Percentiles rank a stretch among this genome's conserved stretches.
Evolutionary conservation across 2,113 vertebrate genomes (phyloP).

Genomic region (Trematocara unimaculatum): DNA sequence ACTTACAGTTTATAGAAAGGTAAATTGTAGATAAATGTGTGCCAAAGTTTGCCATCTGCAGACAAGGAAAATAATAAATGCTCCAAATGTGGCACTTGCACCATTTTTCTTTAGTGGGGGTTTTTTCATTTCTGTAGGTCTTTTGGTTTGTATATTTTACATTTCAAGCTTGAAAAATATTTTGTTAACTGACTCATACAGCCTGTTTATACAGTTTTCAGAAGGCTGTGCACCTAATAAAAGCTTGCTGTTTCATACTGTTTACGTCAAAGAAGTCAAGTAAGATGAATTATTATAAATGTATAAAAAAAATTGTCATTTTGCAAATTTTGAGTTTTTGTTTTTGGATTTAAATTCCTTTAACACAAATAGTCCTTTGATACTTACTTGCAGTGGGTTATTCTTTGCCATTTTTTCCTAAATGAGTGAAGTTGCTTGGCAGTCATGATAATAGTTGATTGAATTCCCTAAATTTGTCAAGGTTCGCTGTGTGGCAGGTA

Average conservation of each 20-base stretch:
- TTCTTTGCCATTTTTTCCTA: background rate
- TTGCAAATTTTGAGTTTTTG: background rate
- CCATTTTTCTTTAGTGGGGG: background rate
- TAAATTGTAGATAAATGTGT: background rate
- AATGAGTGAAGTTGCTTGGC: background rate
- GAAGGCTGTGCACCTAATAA: background rate
- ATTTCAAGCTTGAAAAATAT: background rate
- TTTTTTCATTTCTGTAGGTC: background rate
- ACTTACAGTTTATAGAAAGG: background rate
- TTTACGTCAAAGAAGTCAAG: background rate
- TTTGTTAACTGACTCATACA: background rate
- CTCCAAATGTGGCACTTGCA: background rate
- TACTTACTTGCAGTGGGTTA: background rate
- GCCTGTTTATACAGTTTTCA: background rate
- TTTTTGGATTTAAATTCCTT: background rate
- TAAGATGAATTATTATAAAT: background rate
- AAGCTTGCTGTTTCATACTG: background rate
- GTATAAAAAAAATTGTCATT: background rate
- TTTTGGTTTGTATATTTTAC: background rate
- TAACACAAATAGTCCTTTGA: background rate
- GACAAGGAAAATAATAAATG: background rate
- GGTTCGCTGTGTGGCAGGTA: too few species aligned
- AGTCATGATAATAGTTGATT: background rate
- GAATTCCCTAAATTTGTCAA: background rate
- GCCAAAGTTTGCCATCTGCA: background rate